Evolutionary conservation across 2,888 invertebrate genomes (phyloP), one percentile per base, ranked within the genome.

Genomic region (Cryptophagus acutangulus): DNA sequence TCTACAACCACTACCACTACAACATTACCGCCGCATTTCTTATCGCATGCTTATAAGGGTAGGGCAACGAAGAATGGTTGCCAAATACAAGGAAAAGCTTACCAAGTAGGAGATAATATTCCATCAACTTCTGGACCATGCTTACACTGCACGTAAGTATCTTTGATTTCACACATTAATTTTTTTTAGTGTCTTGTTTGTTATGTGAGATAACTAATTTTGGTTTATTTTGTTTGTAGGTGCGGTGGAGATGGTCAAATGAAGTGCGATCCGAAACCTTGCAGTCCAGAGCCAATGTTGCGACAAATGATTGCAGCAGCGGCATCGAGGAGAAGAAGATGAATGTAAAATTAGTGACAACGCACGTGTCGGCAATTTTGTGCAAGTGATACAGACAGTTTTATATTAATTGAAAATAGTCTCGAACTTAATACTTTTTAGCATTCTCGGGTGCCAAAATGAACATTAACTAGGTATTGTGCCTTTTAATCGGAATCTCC

Each of bases 231-330:
- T 17, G 39, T 55, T 75, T 75, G 18, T 72, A 90, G 91, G 72
- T 93, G 93, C 73, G 91, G 91, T 62, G 84, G 86, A 50, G 85
- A 89, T 69, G 92, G 92, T 59, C 87, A 90, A 71, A 92, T 93
- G 92, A 84, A 90, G 72, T 93, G 93, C 71, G 88, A 92, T 71
- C 93, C 93, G 43, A 85, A 85, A 70, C 81, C 82, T 50, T 92
- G 92, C 71, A 85, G 87, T 55, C 90, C 92, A 30, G 88, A 90
- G 67, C 90, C 91, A 41, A 86, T 89, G 83, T 73, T 91, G 63
- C 78, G 87, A 65, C 88, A 90, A 74, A 89, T 91, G 84, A 87
- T 92, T 65, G 87, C 86, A 36, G 85, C 84, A 38, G 87, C 86
- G 50, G 82, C 82, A 50, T 79, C 83, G 48, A 77, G 81, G 58